Base-by-base conservation (phyloP, 2,113 vertebrate genomes). In the Saimiri boliviensis region DNA sequence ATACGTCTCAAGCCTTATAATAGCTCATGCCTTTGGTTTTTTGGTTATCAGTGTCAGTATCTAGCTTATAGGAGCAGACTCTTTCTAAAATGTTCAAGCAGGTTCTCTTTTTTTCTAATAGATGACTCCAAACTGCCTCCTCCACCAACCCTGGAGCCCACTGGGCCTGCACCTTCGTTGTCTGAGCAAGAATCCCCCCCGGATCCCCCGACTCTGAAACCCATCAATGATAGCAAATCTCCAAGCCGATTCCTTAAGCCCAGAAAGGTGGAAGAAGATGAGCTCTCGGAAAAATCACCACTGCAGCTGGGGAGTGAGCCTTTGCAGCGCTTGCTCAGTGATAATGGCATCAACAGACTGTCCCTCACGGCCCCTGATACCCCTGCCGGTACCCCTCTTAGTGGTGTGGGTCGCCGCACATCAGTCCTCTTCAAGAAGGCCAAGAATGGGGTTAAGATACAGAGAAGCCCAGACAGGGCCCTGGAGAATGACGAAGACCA, bases 381-480 rank as follows among this genome's bases (percentile, higher is more conserved):
- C 1, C 97, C 96, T 30, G 71, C 56, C 81, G 97, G 85, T 94
- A 97, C 92, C 42, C 93, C 97, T 5, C 98, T 98, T 13, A 98
- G 98, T 6, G 99, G 99, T 0, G 99, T 99, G 74, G 99, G 99
- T 52, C 98, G 99, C 79, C 98, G 99, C 76, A 99, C 99, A 0
- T 99, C 99, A 8, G 98, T 99, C 63, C 99, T 99, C 40, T 99
- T 99, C 97, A 99, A 98, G 98, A 99, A 99, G 97, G 99, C 99
- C 42, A 99, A 99, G 98, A 99, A 99, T 0, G 99, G 99, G 77
- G 98, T 99, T 30, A 99, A 99, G 97, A 98, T 99, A 56, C 99
- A 99, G 89, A 98, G 98, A 86, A 99, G 99, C 80, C 98, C 98
- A 96, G 99, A 99, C 68, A 98, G 98, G 96, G 89, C 98, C 27